Evolutionary conservation across 1,140 invertebrate genomes (phyloP).

Genomic region (Anastrepha obliqua): DNA sequence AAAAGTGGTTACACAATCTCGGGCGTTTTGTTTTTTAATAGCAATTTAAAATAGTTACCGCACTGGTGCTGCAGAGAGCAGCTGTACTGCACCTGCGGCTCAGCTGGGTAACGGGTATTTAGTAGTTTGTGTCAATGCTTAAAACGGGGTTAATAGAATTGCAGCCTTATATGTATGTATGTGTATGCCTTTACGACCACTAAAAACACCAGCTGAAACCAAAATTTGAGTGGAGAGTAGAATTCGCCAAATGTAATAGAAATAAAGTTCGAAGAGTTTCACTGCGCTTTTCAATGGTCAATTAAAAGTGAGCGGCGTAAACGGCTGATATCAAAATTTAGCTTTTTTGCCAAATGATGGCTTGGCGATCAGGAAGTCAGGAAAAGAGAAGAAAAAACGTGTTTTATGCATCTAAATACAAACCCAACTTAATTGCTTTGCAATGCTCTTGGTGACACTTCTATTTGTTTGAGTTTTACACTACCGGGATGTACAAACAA

Average conservation of each 20-base stretch:
- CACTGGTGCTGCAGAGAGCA: too few relatives aligned
- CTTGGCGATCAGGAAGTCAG: neutral
- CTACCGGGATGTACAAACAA: neutral
- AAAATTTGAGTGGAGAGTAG: neutral
- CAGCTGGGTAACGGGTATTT: too few relatives aligned
- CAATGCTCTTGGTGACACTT: neutral
- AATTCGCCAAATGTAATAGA: neutral
- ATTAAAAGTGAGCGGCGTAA: neutral
- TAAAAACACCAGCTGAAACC: neutral
- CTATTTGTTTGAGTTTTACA: neutral
- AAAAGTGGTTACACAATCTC: too few relatives aligned
- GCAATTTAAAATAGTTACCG: too few relatives aligned
- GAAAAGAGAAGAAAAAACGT: neutral
- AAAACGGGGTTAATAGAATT: neutral
- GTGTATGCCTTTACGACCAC: neutral
- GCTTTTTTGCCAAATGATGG: too few relatives aligned
- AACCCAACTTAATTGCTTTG: neutral
- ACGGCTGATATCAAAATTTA: too few relatives aligned
- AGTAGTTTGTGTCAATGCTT: too few relatives aligned
- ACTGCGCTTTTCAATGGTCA: neutral
- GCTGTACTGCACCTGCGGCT: too few relatives aligned
- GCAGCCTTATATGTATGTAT: neutral
- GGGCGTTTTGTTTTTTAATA: too few relatives aligned
- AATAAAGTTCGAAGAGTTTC: slow-evolving; percentile 17
- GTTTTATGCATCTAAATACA: neutral